Conservation (phyloP, 2,797 vertebrate genomes). For the Sebastes iracundus region DNA sequence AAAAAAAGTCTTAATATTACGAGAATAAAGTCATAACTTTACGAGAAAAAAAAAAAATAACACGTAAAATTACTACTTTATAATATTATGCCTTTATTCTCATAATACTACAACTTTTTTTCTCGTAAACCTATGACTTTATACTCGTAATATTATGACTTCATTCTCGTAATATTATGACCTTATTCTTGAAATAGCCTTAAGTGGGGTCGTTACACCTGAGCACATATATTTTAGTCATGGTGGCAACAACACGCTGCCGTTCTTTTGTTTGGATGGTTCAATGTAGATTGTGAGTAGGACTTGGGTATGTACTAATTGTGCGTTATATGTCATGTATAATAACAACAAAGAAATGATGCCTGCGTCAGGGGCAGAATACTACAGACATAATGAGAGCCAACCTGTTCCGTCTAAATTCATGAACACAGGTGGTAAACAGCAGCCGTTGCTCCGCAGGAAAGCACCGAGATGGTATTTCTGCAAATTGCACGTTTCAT, state of each 20-base stretch:
- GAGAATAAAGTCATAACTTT: no score
- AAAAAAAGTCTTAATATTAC: no score
- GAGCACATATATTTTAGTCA: background rate
- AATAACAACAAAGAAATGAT: background rate
- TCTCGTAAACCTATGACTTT: no score
- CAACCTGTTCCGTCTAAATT: background rate
- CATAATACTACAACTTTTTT: no score
- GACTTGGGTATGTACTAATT: background rate
- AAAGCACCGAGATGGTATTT: background rate
- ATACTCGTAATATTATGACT: no score
- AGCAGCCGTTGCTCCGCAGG: background rate
- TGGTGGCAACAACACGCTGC: background rate
- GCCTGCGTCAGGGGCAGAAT: background rate
- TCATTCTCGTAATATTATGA: no score
- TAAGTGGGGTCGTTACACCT: no score
- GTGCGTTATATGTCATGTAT: background rate
- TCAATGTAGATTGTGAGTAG: background rate
- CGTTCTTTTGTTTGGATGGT: background rate
- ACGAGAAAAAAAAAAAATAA: no score
- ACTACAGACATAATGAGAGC: background rate
- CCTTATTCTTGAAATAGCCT: no score
- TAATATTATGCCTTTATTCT: no score
- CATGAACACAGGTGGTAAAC: background rate
- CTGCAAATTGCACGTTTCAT: conserved; percentile 10
- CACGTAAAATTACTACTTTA: no score